Evolutionary conservation across 2,888 invertebrate genomes (phyloP).

Genomic region (Idaea aversata): DNA sequence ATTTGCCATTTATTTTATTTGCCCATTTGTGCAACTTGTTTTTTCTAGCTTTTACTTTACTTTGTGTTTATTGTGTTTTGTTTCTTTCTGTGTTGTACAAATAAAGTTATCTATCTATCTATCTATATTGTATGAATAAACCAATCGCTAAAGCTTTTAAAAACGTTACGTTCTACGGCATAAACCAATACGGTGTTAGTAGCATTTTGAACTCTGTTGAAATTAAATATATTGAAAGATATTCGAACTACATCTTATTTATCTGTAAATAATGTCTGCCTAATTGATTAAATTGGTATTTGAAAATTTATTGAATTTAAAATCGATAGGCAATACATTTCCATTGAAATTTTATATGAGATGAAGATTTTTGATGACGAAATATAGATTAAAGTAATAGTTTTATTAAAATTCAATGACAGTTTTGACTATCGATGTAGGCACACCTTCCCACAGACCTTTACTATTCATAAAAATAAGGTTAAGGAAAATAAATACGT

Average conservation of each 20-base stretch:
- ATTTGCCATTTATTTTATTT: too few relatives aligned
- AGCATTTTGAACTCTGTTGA: not conserved
- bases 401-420: not conserved
- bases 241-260: not conserved
- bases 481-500: not conserved
- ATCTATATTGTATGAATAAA: too few relatives aligned
- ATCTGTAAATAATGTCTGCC: not conserved
- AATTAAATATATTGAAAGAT: not conserved
- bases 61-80: too few relatives aligned
- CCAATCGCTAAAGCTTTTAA: too few relatives aligned
- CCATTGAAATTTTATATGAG: not conserved
- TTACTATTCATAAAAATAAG: not conserved
- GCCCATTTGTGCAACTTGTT: too few relatives aligned
- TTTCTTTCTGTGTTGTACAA: too few relatives aligned
- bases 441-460: not conserved
- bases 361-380: not conserved
- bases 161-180: too few relatives aligned
- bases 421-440: not conserved
- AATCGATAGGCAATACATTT: not conserved
- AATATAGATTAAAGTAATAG: not conserved
- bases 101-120: too few relatives aligned
- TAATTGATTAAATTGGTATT: not conserved
- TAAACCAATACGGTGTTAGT: not conserved
- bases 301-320: not conserved
- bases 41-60: too few relatives aligned